These are phyloP conservation scores for Paralichthys olivaceus DNA, from an alignment of 2,113 vertebrate species.

Conservation along the genomic window DNA sequence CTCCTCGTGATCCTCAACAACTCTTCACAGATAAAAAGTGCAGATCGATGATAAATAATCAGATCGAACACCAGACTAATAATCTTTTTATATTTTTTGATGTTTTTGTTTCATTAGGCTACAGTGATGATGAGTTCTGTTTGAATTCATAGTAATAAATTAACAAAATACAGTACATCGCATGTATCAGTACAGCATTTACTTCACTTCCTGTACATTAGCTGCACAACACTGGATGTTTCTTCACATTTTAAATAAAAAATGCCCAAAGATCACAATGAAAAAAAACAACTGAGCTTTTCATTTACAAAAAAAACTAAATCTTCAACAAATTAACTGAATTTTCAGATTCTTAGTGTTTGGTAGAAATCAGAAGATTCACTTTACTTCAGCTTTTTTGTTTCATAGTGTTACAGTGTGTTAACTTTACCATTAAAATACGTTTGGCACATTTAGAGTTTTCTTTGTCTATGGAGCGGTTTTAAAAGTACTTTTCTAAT, in stretches of 20 bases:
- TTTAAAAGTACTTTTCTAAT: background rate
- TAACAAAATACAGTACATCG: conserved; percentile 17
- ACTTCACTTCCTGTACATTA: background rate
- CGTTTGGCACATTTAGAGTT: background rate
- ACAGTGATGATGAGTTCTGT: too few relatives aligned
- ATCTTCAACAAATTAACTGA: too few relatives aligned
- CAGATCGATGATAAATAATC: too few relatives aligned
- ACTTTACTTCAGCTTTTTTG: background rate
- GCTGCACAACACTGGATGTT: background rate
- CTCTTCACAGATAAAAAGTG: too few relatives aligned
- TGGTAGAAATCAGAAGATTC: background rate
- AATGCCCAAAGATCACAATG: background rate
- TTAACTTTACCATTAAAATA: background rate
- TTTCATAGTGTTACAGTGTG: background rate
- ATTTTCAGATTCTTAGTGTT: background rate
- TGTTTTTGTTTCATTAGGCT: too few relatives aligned
- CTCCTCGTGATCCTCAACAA: too few relatives aligned
- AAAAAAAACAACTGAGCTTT: too few relatives aligned
- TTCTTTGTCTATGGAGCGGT: too few relatives aligned
- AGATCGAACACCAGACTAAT: too few relatives aligned
- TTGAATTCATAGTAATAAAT: background rate
- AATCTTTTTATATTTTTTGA: too few relatives aligned
- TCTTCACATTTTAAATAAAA: background rate
- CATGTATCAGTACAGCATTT: conserved; percentile 17
- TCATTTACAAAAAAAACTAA: too few relatives aligned